Evolutionary conservation across 1,140 invertebrate species (phyloP).

Genomic region (Caerostris darwini): DNA sequence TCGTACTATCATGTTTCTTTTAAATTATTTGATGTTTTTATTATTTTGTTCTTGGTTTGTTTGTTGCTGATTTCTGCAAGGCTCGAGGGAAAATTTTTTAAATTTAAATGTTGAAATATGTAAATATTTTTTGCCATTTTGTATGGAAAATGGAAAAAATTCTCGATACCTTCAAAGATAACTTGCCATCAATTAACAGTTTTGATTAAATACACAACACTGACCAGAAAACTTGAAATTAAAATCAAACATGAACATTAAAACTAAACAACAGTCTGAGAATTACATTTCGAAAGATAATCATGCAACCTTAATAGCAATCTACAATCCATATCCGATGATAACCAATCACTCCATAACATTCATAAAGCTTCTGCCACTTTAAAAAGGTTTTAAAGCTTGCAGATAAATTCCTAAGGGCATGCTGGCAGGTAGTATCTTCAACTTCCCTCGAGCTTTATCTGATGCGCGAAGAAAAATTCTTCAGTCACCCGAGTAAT

Average conservation of each 20-base stretch:
- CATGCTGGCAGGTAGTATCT: background rate
- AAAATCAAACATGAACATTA: background rate
- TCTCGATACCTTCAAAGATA: background rate
- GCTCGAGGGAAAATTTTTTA: no score
- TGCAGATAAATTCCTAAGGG: background rate
- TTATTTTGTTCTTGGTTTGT: no score
- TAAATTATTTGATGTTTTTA: no score
- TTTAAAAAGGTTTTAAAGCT: background rate
- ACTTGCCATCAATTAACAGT: background rate
- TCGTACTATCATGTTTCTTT: no score
- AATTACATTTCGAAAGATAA: background rate
- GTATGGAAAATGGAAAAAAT: background rate
- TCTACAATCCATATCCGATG: background rate
- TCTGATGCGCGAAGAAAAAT: slow-evolving; percentile 33
- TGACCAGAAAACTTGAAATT: background rate
- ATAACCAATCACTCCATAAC: background rate
- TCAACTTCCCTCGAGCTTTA: background rate
- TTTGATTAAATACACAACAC: background rate
- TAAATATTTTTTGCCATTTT: no score
- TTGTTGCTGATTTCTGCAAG: no score
- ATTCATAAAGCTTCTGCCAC: background rate
- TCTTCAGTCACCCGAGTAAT: background rate
- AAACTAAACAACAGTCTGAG: background rate
- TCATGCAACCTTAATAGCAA: background rate
- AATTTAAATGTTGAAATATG: no score